These are phyloP conservation scores for Panagrolaimus sp. DNA, from an alignment of 1,140 invertebrate genomes.

Conservation along the genomic window DNA sequence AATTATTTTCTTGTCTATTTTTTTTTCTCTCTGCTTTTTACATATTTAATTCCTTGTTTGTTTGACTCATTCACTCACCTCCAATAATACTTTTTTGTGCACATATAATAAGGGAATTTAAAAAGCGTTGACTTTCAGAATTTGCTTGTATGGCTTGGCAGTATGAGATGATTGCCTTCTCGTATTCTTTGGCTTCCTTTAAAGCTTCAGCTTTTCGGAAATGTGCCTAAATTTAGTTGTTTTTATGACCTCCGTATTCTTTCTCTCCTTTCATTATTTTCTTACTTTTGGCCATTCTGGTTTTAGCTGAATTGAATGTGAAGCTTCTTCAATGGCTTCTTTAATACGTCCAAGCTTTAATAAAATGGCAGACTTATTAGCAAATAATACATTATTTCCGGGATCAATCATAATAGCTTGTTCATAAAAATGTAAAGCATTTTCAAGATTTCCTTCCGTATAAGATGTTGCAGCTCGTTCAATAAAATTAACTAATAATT, in stretches of 20 bases:
- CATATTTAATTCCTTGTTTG: neutral
- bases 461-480: slow-evolving; percentile 10
- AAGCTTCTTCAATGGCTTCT: slow-evolving; percentile 69
- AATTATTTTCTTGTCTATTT: too few relatives aligned
- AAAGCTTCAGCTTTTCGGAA: slow-evolving; percentile 19
- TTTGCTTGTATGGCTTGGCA: neutral
- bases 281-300: slow-evolving; percentile 71
- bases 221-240: slow-evolving; percentile 17
- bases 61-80: slow-evolving; percentile 2
- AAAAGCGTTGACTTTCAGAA: slow-evolving; percentile 5
- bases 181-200: neutral
- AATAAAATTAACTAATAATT: slow-evolving; percentile 13
- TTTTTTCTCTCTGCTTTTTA: neutral
- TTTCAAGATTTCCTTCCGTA: neutral
- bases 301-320: slow-evolving; percentile 66
- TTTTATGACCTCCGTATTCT: neutral
- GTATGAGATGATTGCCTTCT: slow-evolving; percentile 14
- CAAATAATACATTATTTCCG: slow-evolving; percentile 67
- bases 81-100: slow-evolving; percentile 4
- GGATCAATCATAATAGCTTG: slow-evolving; percentile 64
- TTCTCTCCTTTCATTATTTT: neutral
- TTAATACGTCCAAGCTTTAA: slow-evolving; percentile 66
- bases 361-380: slow-evolving; percentile 68
- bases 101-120: slow-evolving; percentile 7
- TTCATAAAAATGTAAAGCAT: slow-evolving; percentile 14